These are phyloP conservation scores for Nasalis larvatus DNA, from an alignment of 2,113 vertebrate genomes.

Conservation along the genomic window DNA sequence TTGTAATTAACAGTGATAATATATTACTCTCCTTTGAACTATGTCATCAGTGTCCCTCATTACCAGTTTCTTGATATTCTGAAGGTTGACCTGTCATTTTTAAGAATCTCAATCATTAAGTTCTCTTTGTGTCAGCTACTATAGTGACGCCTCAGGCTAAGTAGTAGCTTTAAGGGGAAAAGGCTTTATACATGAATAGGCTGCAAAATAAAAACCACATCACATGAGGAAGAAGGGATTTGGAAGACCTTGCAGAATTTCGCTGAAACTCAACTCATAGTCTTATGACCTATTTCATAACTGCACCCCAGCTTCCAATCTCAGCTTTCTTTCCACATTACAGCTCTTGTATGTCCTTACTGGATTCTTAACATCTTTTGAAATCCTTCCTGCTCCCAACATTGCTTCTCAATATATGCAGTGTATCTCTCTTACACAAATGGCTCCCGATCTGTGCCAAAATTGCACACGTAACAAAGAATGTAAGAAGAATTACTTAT, in stretches of 20 bases:
- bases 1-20: constrained; percentile 22
- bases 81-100: not conserved
- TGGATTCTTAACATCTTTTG: not conserved
- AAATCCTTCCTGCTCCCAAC: not conserved
- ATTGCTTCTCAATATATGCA: not conserved
- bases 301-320: not conserved
- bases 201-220: not conserved
- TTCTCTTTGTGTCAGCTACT: not conserved
- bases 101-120: not conserved
- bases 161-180: not conserved
- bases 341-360: not conserved
- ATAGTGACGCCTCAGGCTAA: not conserved
- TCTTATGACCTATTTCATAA: not conserved
- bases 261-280: not conserved
- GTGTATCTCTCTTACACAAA: not conserved
- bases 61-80: constrained; percentile 28
- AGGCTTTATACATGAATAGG: not conserved
- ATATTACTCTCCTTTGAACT: not conserved
- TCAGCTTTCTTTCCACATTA: not conserved
- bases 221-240: not conserved
- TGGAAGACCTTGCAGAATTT: not conserved
- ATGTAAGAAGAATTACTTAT: not conserved
- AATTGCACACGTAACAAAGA: not conserved
- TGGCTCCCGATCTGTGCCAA: not conserved
- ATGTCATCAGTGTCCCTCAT: not conserved